phyloP scores from a whole-genome alignment of 2,113 vertebrate species.

The Hystrix cristata region DNA sequence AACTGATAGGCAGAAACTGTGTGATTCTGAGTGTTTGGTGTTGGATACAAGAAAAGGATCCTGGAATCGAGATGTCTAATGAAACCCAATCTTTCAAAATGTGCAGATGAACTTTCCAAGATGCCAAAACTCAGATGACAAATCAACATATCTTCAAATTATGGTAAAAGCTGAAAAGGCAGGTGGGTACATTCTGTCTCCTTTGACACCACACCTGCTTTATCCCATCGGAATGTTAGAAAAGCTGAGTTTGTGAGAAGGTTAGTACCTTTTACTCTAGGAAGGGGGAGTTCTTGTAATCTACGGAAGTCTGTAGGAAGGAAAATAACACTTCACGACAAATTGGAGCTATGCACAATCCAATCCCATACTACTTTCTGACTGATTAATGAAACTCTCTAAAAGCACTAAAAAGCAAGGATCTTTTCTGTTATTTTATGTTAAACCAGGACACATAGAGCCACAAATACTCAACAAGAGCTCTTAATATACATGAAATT shows the following conservation, averaged over 20 bases:
- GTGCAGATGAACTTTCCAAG: neutral
- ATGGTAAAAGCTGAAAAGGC: neutral
- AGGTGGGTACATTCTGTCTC: no score
- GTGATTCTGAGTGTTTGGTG: neutral
- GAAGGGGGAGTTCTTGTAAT: neutral
- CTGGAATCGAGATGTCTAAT: neutral
- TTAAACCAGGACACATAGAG: neutral
- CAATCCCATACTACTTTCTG: neutral
- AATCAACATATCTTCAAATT: neutral
- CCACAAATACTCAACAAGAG: neutral
- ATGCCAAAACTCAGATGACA: neutral
- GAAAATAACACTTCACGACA: neutral
- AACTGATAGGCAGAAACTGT: neutral
- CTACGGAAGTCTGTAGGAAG: neutral
- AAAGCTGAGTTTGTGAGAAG: neutral
- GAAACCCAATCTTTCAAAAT: constrained; percentile 3
- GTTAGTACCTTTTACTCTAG: neutral
- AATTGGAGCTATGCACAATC: neutral
- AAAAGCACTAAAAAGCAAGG: neutral
- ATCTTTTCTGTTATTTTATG: neutral
- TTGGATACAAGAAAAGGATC: neutral
- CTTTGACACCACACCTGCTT: neutral
- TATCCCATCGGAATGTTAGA: neutral
- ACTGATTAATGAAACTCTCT: constrained; percentile 2
- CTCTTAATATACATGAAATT: neutral